Evolutionary conservation across 2,797 vertebrate genomes (phyloP).

Genomic region (Picus viridis): DNA sequence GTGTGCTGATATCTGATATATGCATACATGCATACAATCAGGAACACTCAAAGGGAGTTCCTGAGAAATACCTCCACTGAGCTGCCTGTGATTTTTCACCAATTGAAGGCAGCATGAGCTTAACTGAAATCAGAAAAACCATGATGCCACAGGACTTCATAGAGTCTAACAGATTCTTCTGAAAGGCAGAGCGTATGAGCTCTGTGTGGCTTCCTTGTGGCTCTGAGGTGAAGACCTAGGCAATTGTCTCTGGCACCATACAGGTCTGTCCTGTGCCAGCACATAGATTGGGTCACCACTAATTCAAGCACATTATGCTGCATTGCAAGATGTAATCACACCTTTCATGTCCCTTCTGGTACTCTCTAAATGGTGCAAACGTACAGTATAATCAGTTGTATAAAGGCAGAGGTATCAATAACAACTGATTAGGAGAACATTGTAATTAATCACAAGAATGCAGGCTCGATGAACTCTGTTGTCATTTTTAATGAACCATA

Average conservation of each 20-base stretch:
- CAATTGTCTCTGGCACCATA: fast-evolving
- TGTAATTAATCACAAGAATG: constrained; percentile 38
- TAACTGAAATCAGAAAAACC: not conserved
- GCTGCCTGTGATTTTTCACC: not conserved
- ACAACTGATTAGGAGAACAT: constrained; percentile 29
- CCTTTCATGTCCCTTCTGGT: not conserved
- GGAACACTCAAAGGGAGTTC: not conserved
- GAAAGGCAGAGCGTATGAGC: not conserved
- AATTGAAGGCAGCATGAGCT: not conserved
- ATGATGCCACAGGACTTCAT: not conserved
- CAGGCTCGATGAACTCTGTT: constrained; percentile 26
- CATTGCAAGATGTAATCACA: not conserved
- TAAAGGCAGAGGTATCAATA: constrained; percentile 41
- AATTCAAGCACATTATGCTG: not conserved
- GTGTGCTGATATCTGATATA: not conserved
- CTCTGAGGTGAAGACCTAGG: not conserved
- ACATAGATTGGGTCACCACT: not conserved
- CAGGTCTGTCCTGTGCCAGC: not conserved
- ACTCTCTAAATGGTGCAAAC: not conserved
- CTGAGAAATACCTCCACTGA: not conserved
- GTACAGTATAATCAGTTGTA: not conserved
- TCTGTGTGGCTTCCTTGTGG: fast-evolving
- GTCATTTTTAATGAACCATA: constrained; percentile 56
- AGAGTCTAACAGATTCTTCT: not conserved
- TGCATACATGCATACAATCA: not conserved